Conservation (phyloP, 2,113 vertebrate species). For the Hydrochoerus hydrochaeris region DNA sequence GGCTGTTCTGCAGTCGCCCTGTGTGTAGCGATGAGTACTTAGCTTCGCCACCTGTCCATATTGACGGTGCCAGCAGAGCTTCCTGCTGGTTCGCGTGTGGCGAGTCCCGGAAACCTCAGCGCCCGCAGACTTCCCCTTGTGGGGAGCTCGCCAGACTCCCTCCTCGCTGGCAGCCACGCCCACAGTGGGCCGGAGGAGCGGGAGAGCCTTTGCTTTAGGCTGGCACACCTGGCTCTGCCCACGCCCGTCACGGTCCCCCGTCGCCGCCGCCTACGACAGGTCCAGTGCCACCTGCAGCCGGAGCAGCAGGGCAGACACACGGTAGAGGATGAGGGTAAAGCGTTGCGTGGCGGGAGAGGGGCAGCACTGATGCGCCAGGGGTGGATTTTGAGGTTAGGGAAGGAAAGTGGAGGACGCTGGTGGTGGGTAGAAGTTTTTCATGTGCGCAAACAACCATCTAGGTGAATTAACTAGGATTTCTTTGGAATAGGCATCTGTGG, state of each 20-base stretch:
- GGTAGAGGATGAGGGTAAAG: background rate
- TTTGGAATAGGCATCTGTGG: background rate
- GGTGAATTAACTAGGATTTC: background rate
- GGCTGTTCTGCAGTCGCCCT: background rate
- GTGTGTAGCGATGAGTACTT: background rate
- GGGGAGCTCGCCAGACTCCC: background rate
- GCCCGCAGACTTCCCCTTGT: conserved; percentile 32
- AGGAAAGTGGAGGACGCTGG: background rate
- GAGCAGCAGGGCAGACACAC: conserved; percentile 21
- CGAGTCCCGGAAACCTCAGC: conserved; percentile 59
- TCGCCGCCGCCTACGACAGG: background rate
- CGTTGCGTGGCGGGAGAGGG: too few relatives aligned
- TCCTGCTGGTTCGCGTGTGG: conserved; percentile 33
- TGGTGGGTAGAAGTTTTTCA: background rate
- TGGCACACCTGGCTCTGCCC: background rate
- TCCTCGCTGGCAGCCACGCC: background rate
- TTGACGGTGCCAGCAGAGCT: background rate
- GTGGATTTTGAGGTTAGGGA: background rate
- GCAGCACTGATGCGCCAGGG: background rate
- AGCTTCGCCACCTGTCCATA: background rate
- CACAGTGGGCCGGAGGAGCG: background rate
- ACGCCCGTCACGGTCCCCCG: too few relatives aligned
- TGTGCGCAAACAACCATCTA: background rate
- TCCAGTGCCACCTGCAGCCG: background rate
- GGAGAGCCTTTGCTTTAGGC: background rate